Evolutionary conservation across 2,888 invertebrate species (phyloP), one percentile per base, ranked within the genome.

Genomic region (Drosophila paramelanica): DNA sequence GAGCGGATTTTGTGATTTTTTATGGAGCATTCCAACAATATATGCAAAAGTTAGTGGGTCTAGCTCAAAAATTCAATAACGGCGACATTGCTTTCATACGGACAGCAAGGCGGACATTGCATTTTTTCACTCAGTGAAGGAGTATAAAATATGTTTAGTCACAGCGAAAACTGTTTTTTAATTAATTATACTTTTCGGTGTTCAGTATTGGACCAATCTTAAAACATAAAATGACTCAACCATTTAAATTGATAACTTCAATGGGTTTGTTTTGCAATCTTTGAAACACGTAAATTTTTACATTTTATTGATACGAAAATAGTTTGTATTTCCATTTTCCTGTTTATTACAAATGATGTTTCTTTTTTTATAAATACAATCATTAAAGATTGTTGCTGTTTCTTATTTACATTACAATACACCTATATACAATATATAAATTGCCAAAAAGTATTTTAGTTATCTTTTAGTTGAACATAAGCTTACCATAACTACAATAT

Each of bases 371-470:
- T 64, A 72, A 75, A 74, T 67, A 72, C 68, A 73, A 59, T 67
- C 65, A 69, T 74, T 74, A 38, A 77, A 73, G 83, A 68, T 87
- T 60, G 33, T 65, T 76, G 42, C 38, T 59, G 47, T 62, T 60
- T 58, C 36, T 66, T 53, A 61, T 68, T 57, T 74, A 64, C 65
- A 57, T 51, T 60, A 60, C 53, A 38, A 60, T 65, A 59, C 50
- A 61, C 31, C 14, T 36, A 67, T 38, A 47, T 51, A 46, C 51
- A 45, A 13, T 49, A 66, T 52, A 68, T 77, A 83, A 81, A 76
- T 73, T 82, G 71, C 79, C 69, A 81, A 81, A 81, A 74, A 72
- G 65, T 86, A 67, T 77, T 70, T 68, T 76, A 65, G 67, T 62
- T 59, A 51, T 71, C 46, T 73, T 69, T 67, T 38, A 65, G 68